Evolutionary conservation across 2,888 invertebrate species (phyloP), one percentile per base, ranked within the genome.

Genomic region (Platerodrilus igneus): DNA sequence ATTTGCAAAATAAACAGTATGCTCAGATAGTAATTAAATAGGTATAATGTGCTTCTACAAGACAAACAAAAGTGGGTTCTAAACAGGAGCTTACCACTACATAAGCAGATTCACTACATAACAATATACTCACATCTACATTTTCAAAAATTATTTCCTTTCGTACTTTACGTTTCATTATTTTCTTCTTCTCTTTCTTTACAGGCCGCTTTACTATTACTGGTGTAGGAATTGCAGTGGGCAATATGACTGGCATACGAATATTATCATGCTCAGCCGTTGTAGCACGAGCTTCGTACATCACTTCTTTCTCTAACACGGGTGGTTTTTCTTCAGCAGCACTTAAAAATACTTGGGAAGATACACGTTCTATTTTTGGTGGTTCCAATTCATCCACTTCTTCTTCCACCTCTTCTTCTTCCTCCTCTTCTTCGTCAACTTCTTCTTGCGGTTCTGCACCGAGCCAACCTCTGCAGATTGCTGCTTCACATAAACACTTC

Each of bases 401-500:
- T 38, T 63, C 65, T 11, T 64, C 62, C 19, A 63, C 63, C 19
- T 68, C 66, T 25, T 70, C 65, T 28, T 71, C 71, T 30, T 72
- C 71, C 26, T 71, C 71, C 17, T 74, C 73, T 23, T 77, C 75
- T 44, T 76, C 75, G 11, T 78, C 79, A 31, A 79, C 77, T 37
- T 78, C 79, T 37, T 78, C 78, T 16, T 86, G 84, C 0, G 90
- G 90, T 55, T 89, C 85, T 36, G 86, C 87, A 1, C 97, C 97
- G 47, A 99, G 90, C 86, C 90, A 94, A 0, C 99, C 97, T 14
- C 93, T 82, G 63, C 99, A 99, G 55, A 80, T 84, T 6, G 77
- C 62, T 0, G 95, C 78, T 52, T 90, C 93, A 67, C 99, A 99
- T 66, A 79, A 94, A 70, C 99, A 99, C 47, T 85, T 84, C 70